Evolutionary conservation across 2,888 invertebrate genomes (phyloP).

Genomic region (Conomelus anceps): DNA sequence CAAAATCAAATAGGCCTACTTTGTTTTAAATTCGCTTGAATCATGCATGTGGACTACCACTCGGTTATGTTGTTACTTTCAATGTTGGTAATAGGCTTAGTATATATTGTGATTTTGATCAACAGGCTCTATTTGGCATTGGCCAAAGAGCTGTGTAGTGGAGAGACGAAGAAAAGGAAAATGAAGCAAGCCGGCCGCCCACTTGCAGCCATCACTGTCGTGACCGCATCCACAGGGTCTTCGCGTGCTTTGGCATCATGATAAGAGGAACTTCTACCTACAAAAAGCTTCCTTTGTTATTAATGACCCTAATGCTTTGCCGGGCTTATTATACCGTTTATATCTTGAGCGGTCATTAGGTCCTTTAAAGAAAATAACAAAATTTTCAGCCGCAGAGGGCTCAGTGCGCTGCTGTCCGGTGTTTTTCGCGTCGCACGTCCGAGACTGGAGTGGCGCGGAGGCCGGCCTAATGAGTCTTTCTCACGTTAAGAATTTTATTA

Average conservation of each 20-base stretch:
- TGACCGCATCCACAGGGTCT: constrained; percentile 9
- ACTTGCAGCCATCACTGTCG: background rate
- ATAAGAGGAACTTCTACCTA: constrained; percentile 10
- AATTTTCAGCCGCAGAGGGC: background rate
- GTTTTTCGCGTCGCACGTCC: too few relatives aligned
- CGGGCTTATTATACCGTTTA: constrained; percentile 11
- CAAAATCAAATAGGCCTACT: too few relatives aligned
- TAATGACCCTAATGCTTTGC: constrained; percentile 10
- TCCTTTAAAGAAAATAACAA: constrained; percentile 10
- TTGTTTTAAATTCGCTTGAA: too few relatives aligned
- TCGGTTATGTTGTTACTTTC: background rate
- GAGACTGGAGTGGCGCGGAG: background rate
- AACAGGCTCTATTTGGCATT: background rate
- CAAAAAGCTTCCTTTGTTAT: constrained; percentile 14
- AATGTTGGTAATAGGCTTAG: background rate
- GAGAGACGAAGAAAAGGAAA: background rate
- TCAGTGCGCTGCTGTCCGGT: background rate
- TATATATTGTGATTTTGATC: background rate
- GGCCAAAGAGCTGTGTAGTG: background rate
- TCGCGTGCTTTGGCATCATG: constrained; percentile 6
- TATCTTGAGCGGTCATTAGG: constrained; percentile 12
- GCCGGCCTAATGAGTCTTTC: constrained; percentile 5
- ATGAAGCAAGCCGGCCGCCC: background rate
- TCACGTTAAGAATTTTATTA: constrained; percentile 14
- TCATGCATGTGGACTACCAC: too few relatives aligned